Evolutionary conservation across 2,797 vertebrate genomes (phyloP).

Genomic region (Acrossocheilus wenchowensis): DNA sequence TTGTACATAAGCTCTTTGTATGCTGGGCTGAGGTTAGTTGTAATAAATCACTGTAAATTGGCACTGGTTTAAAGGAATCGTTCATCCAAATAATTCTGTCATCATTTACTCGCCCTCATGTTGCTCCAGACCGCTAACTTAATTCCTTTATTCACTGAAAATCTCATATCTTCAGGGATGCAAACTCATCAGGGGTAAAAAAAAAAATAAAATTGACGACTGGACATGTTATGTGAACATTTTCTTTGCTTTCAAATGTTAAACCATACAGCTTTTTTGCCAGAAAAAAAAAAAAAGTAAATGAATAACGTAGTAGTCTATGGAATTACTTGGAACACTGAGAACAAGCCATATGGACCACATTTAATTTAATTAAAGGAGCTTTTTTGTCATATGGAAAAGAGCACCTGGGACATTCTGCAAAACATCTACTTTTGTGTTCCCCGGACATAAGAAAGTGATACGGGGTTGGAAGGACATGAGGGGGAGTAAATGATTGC

Average conservation of each 20-base stretch:
- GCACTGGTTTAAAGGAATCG: not conserved
- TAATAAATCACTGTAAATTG: constrained; percentile 30
- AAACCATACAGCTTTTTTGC: not conserved
- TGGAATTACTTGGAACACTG: not conserved
- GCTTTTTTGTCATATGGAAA: not conserved
- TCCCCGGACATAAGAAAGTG: not conserved
- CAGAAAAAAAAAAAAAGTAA: not conserved
- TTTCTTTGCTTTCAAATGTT: not conserved
- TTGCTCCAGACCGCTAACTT: not conserved
- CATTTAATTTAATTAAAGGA: not conserved
- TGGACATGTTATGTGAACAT: not conserved
- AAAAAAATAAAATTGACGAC: not conserved
- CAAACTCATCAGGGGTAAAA: not conserved
- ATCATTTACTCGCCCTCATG: constrained; percentile 4
- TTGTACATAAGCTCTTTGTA: constrained; percentile 23
- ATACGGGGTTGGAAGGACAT: not conserved
- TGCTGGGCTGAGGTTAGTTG: constrained; percentile 13
- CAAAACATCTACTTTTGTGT: not conserved
- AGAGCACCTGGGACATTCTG: not conserved
- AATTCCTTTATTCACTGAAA: constrained; percentile 5
- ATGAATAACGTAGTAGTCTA: not conserved
- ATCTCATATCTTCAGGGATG: not conserved
- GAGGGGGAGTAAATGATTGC: not conserved
- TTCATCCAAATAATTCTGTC: constrained; percentile 10
- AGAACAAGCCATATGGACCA: not conserved